Evolutionary conservation across 2,113 vertebrate species (phyloP).

Genomic region (Pelmatolapia mariae): DNA sequence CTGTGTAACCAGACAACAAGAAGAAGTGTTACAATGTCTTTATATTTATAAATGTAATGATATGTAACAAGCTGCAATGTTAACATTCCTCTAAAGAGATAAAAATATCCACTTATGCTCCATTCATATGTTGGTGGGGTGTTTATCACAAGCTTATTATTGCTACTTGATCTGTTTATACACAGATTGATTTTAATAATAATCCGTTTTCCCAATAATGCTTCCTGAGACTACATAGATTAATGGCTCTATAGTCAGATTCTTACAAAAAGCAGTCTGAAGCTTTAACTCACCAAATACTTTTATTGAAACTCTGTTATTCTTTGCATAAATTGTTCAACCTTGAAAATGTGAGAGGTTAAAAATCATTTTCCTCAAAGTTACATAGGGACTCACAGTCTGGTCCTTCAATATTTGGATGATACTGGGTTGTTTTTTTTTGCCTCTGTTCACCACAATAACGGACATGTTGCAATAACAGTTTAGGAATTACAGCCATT

Average conservation of each 20-base stretch:
- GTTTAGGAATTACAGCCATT: neutral
- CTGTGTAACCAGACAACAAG: neutral
- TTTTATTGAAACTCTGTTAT: neutral
- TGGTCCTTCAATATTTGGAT: neutral
- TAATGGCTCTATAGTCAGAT: neutral
- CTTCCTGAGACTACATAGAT: neutral
- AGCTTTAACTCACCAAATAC: neutral
- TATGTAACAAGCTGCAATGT: neutral
- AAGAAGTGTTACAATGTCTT: neutral
- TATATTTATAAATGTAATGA: neutral
- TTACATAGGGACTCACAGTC: neutral
- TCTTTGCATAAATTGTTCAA: neutral
- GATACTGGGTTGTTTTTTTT: neutral
- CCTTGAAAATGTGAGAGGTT: neutral
- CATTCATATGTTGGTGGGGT: neutral
- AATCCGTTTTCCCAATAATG: neutral
- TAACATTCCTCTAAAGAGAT: neutral
- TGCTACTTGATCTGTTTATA: slow-evolving; percentile 12
- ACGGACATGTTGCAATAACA: neutral
- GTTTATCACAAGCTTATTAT: neutral
- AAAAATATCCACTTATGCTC: neutral
- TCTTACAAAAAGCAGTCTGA: neutral
- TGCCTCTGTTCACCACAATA: neutral
- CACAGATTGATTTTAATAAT: slow-evolving; percentile 11
- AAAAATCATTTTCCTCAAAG: neutral